Base-by-base conservation (phyloP, 2,113 vertebrate species). In the Colistium nudipinnis region DNA sequence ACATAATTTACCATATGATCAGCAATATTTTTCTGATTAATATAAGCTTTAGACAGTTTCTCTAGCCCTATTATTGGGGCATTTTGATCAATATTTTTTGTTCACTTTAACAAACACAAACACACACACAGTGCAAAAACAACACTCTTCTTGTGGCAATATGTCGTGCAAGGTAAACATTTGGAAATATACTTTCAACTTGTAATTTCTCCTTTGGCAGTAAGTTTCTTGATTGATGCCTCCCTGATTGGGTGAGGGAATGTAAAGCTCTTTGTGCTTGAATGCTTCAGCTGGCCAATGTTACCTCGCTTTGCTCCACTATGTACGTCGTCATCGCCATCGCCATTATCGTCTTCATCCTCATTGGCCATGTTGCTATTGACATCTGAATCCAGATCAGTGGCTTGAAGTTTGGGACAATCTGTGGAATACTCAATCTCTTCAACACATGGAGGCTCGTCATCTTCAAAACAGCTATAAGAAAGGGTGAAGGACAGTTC, bases 361-460 rank as follows among this genome's bases (percentile, higher is more conserved):
- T 38, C 9, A 10, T 35, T 31, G 35, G 39, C 62, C 16, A 63
- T 70, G 71, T 80, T 91, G 24, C 39, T 70, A 20, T 90, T 81
- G 27, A 91, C 45, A 33, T 92, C 90, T 0, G 76, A 76, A 48
- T 92, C 89, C 57, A 91, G 62, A 57, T 90, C 79, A 4, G 33
- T 30, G 2, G 38, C 57, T 22, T 60, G 49, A 4, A 61, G 67
- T 1, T 13, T 8, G 2, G 84, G 91, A 78, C 81, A 87, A 64
- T 83, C 86, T 28, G 84, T 64, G 11, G 83, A 84, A 44, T 95
- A 97, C 84, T 97, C 95, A 0, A 97, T 93, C 69, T 96, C 93
- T 78, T 98, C 97, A 12, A 68, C 64, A 59, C 94, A 96, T 0
- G 92, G 91, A n/a, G 96, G 96, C 70, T 98, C 97, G 0, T 98